A percentile compares a stretch with the other conserved stretches of the same genome.
Evolutionary conservation across 2,797 vertebrate genomes (phyloP).

Genomic region (Liasis olivaceus): DNA sequence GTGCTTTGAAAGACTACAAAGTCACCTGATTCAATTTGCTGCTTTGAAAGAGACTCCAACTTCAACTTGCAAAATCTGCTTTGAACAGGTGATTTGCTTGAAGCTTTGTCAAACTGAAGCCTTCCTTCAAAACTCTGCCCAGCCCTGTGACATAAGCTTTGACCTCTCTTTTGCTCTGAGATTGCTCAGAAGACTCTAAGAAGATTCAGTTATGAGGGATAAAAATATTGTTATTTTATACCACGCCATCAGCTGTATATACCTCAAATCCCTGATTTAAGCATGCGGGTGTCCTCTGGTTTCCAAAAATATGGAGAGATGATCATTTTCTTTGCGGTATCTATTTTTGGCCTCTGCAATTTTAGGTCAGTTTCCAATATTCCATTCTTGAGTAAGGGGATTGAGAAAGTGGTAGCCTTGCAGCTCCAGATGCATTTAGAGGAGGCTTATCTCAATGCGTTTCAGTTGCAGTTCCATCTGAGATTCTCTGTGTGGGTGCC

Average conservation of each 20-base stretch:
- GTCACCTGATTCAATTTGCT: neutral
- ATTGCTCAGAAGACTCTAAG: neutral
- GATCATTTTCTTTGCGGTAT: neutral
- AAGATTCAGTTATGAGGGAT: neutral
- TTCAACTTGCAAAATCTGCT: neutral
- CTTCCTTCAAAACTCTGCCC: neutral
- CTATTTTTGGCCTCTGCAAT: neutral
- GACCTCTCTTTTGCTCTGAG: neutral
- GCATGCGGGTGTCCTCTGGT: neutral
- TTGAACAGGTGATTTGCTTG: neutral
- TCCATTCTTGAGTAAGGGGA: neutral
- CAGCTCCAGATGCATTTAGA: neutral
- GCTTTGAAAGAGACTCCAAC: neutral
- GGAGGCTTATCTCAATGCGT: neutral
- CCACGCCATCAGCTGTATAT: neutral
- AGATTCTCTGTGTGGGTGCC: neutral
- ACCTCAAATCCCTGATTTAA: neutral
- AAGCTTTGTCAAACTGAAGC: neutral
- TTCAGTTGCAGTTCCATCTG: neutral
- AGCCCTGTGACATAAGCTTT: neutral
- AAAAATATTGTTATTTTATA: neutral
- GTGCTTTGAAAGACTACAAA: neutral
- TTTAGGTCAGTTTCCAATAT: neutral
- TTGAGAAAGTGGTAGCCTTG: neutral
- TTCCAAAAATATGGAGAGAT: neutral